A percentile compares a stretch with the other conserved stretches of the same genome.
phyloP scores from a whole-genome alignment of 2,113 vertebrate species.

The Catharus minimus region DNA sequence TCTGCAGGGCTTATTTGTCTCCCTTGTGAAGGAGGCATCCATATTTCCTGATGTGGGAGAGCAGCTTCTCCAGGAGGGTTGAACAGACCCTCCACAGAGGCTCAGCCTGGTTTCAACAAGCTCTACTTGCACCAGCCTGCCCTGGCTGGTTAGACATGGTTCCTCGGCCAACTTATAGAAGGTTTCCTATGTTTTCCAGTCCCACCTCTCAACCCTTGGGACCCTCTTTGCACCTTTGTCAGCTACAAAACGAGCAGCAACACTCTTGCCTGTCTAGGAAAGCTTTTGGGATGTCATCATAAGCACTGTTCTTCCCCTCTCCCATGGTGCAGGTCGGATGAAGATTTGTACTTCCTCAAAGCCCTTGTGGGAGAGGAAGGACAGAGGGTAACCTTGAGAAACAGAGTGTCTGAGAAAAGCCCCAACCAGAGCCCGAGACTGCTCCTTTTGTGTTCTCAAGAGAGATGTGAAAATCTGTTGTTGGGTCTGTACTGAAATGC shows the following conservation, averaged over 20 bases:
- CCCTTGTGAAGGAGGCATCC: not conserved
- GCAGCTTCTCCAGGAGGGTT: not conserved
- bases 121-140: not conserved
- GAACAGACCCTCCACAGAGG: not conserved
- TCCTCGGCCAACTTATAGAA: not conserved
- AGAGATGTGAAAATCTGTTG: not conserved
- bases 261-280: not conserved
- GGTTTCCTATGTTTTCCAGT: not conserved
- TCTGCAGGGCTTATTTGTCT: not conserved
- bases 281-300: not conserved
- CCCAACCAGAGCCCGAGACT: not conserved
- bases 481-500: not conserved
- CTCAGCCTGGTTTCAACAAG: rapidly evolving
- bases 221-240: not conserved
- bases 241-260: not conserved
- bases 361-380: not conserved
- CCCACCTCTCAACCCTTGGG: not conserved
- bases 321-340: not conserved
- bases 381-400: not conserved
- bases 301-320: not conserved
- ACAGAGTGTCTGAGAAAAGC: not conserved
- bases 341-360: not conserved
- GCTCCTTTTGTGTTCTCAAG: not conserved
- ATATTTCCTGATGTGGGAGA: not conserved
- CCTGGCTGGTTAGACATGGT: rapidly evolving